Evolutionary conservation across 2,797 vertebrate species (phyloP).

Genomic region (Knipowitschia caucasica): DNA sequence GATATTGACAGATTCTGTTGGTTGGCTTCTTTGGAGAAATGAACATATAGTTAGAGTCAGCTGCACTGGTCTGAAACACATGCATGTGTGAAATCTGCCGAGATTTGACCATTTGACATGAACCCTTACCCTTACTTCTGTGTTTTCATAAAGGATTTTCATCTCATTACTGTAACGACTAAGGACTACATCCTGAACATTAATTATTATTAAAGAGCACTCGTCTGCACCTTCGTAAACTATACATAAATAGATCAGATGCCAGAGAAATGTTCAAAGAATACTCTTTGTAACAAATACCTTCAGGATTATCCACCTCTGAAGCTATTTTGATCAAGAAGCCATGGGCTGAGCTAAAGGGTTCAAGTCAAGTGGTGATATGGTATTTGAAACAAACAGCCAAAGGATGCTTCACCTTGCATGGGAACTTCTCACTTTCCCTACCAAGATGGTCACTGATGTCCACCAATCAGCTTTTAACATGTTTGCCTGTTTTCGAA

Average conservation of each 20-base stretch:
- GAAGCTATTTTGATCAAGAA: conserved; percentile 6
- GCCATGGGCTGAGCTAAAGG: conserved; percentile 30
- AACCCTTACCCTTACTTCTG: conserved; percentile 56
- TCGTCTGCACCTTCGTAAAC: no score
- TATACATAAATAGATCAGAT: no score
- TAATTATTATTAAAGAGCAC: no score
- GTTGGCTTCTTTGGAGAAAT: conserved; percentile 45
- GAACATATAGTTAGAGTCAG: conserved; percentile 31
- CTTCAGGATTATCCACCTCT: neutral
- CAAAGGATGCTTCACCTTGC: conserved; percentile 61
- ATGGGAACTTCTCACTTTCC: conserved; percentile 70
- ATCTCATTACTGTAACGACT: neutral
- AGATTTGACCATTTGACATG: conserved; percentile 69
- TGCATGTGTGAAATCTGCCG: conserved; percentile 74
- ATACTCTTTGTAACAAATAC: neutral
- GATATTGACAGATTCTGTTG: conserved; percentile 67
- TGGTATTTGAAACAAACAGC: conserved; percentile 24
- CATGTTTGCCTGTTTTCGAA: conserved; percentile 36
- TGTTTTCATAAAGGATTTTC: neutral
- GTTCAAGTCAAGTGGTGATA: conserved; percentile 67
- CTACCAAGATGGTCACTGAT: conserved; percentile 34
- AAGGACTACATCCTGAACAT: neutral
- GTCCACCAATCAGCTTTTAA: conserved; percentile 29
- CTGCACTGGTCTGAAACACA: conserved; percentile 46
- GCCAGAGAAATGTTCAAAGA: neutral